These are phyloP conservation scores for Aphelenchoides fujianensis DNA, from an alignment of 1,140 invertebrate species.

Conservation along the genomic window DNA sequence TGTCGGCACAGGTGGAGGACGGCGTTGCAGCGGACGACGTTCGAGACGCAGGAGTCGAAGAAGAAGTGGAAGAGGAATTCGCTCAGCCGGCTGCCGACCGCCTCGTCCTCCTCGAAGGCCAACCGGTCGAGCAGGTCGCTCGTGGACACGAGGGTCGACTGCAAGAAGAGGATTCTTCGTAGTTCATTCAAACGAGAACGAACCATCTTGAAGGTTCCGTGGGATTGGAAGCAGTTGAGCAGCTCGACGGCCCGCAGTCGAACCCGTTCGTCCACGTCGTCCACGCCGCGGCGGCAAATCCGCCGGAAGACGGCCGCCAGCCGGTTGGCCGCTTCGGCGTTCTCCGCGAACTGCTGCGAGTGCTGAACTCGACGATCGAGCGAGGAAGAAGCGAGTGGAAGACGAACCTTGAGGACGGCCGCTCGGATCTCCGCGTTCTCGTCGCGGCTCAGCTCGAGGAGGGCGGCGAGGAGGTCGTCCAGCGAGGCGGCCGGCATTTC, in stretches of 20 bases:
- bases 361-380: no score
- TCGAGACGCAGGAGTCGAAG: neutral
- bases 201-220: neutral
- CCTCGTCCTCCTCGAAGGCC: constrained; percentile 9
- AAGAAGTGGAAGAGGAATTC: neutral
- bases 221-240: neutral
- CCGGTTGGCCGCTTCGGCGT: neutral
- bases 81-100: neutral
- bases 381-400: no score
- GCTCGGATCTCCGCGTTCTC: constrained; percentile 7
- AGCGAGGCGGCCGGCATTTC: neutral
- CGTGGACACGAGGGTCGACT: neutral
- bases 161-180: neutral
- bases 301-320: neutral
- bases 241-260: neutral
- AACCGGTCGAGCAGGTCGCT: neutral
- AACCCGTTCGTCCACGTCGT: constrained; percentile 2
- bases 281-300: neutral
- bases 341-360: no score
- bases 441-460: neutral
- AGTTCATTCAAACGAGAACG: neutral
- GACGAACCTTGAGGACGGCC: constrained; percentile 7
- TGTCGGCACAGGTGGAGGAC: neutral
- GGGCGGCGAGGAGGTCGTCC: neutral
- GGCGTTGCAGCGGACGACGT: neutral